Evolutionary conservation across 2,113 vertebrate genomes (phyloP), one percentile per base, ranked within the genome.

Genomic region (Helogale parvula): DNA sequence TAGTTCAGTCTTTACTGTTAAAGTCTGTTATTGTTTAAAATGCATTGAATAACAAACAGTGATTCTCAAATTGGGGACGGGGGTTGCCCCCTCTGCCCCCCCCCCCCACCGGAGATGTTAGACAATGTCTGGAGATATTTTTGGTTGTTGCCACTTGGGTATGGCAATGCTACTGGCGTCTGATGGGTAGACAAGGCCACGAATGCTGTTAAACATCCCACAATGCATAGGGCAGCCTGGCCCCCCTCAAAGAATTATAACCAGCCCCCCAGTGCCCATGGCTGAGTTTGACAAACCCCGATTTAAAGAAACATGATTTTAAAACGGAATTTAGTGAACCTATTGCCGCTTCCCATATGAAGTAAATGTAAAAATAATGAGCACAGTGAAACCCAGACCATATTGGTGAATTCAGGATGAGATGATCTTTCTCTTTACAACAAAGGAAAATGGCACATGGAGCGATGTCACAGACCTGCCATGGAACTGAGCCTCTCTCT

Each of bases 221-320:
- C 2, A 2, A 7, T 13, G 38, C 29, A 0, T 33, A 14, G 27
- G 31, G 23, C 23, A 12, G 57, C 21, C 38, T 21, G 12, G 12
- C 1, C 27, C 10, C 1, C 9, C 0, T 1, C 57, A 2, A 12
- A 65, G 60, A 45, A 29, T 29, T 1, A 16, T 66, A 60, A 60
- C 71, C 31, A 12, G 29, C 25, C 7, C 21, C 35, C 5, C 88
- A 8, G 35, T 25, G 12, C 65, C 65, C 1, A 0, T 0, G 69
- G 21, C 47, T 2, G 10, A 52, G 29, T 29, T 11, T 74, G 29
- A 41, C 33, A 77, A 45, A 41, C 13, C 14, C 45, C 38, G 7
- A 35, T 38, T 60, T 52, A 71, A 72, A 83, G 65, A 68, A 33
- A 29, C 29, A n/a, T 45, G 3, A 79, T 63, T 93, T 98, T 84